Conservation (phyloP, 2,113 vertebrate species). For the Triplophysa rosa region DNA sequence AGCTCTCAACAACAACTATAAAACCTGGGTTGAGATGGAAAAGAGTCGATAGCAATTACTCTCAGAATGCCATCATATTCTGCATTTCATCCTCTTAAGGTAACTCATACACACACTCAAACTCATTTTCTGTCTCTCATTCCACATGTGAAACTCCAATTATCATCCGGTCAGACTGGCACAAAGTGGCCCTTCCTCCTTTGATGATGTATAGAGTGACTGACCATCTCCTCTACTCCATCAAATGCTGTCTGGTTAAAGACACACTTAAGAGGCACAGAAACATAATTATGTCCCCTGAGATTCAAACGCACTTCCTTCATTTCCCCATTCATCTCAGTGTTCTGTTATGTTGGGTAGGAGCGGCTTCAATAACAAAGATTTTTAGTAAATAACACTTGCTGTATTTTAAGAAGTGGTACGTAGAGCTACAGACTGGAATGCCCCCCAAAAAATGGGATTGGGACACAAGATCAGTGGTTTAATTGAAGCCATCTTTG, state of each 20-base stretch:
- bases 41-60: constrained; percentile 6
- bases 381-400: background rate
- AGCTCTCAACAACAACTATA: background rate
- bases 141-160: constrained; percentile 14
- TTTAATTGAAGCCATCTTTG: background rate
- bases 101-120: background rate
- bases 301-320: background rate
- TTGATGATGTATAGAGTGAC: background rate
- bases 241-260: background rate
- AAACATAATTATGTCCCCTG: constrained; percentile 9
- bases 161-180: constrained; percentile 5
- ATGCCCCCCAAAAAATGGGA: background rate
- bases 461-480: background rate
- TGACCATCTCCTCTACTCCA: constrained; percentile 4
- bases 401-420: background rate
- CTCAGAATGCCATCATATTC: background rate
- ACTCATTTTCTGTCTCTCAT: background rate
- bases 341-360: background rate
- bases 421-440: background rate
- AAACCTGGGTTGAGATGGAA: constrained; percentile 2
- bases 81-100: constrained; percentile 16
- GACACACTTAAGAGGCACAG: constrained; percentile 12
- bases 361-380: background rate
- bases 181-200: constrained; percentile 27
- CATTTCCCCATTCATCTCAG: background rate